Percentiles rank a stretch among this genome's conserved stretches.
Evolutionary conservation across 1,140 invertebrate species (phyloP).

Genomic region (Mylabris phalerata): DNA sequence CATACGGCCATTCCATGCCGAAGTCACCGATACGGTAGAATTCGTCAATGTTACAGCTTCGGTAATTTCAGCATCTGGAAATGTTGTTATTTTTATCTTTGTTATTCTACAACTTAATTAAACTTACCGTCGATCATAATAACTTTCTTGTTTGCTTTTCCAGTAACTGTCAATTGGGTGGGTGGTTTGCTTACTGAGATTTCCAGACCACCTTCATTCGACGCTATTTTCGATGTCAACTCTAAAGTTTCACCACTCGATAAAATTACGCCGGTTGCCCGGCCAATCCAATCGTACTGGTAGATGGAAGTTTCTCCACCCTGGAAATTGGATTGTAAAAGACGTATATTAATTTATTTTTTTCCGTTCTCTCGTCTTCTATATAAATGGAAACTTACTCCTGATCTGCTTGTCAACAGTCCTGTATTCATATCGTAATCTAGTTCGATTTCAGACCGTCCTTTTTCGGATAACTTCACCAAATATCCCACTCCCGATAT

Average conservation of each 20-base stretch:
- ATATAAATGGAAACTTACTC: conserved; percentile 47
- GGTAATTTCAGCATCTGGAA: conserved; percentile 55
- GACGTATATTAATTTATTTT: neutral
- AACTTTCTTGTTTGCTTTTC: conserved; percentile 50
- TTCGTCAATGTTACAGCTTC: conserved; percentile 70
- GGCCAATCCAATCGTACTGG: conserved; percentile 79
- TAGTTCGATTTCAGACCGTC: conserved; percentile 71
- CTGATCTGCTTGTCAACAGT: conserved; percentile 69
- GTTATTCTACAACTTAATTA: conserved; percentile 5
- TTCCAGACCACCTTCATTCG: conserved; percentile 62
- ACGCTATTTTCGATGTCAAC: conserved; percentile 63
- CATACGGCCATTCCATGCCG: conserved; percentile 62
- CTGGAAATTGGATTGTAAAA: conserved; percentile 40
- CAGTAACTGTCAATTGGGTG: conserved; percentile 50
- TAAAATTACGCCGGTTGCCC: conserved; percentile 75
- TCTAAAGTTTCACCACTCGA: conserved; percentile 84
- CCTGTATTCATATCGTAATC: conserved; percentile 80
- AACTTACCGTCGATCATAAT: conserved; percentile 47
- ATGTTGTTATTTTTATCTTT: neutral
- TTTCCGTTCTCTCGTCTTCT: neutral
- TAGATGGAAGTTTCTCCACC: conserved; percentile 84
- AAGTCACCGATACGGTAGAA: conserved; percentile 63
- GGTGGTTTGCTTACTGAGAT: conserved; percentile 55
- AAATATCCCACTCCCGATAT: conserved; percentile 82
- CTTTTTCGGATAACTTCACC: conserved; percentile 73